Evolutionary conservation across 2,888 invertebrate species (phyloP).

Genomic region (Elegia similella): DNA sequence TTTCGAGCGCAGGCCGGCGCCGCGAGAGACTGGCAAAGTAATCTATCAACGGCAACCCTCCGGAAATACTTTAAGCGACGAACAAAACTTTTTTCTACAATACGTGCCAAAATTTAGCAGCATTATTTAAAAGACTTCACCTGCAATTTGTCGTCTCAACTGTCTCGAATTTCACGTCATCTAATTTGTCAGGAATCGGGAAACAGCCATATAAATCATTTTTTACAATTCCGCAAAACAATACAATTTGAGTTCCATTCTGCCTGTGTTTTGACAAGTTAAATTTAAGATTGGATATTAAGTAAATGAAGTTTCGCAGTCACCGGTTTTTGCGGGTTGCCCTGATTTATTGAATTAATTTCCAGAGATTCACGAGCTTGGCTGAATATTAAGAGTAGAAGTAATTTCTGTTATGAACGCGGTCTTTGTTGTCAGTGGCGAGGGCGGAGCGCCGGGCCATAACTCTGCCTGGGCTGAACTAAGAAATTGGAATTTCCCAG

Average conservation of each 20-base stretch:
- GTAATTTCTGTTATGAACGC: conserved; percentile 67
- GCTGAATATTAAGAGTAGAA: conserved; percentile 69
- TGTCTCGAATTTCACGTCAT: conserved; percentile 28
- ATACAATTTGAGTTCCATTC: conserved; percentile 44
- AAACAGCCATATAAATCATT: conserved; percentile 35
- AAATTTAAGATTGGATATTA: conserved; percentile 50
- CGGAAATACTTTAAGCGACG: conserved; percentile 54
- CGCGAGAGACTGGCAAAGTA: conserved; percentile 46
- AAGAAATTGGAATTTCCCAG: conserved; percentile 48
- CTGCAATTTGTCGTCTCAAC: conserved; percentile 43
- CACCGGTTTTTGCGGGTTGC: conserved; percentile 55
- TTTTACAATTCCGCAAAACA: conserved; percentile 37
- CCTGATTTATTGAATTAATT: conserved; percentile 77
- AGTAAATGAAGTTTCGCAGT: conserved; percentile 55
- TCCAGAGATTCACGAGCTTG: conserved; percentile 62
- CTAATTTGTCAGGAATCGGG: conserved; percentile 25
- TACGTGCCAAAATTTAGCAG: conserved; percentile 36
- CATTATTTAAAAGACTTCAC: conserved; percentile 40
- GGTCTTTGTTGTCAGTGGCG: conserved; percentile 61
- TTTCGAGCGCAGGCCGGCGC: conserved; percentile 40
- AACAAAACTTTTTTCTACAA: conserved; percentile 39
- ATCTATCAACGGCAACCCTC: conserved; percentile 62
- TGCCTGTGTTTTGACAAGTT: conserved; percentile 45
- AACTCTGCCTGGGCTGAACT: conserved; percentile 49
- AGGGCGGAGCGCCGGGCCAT: conserved; percentile 46